These are phyloP conservation scores for Mesopsocus fuscifrons DNA, from an alignment of 2,888 invertebrate species.

Conservation along the genomic window DNA sequence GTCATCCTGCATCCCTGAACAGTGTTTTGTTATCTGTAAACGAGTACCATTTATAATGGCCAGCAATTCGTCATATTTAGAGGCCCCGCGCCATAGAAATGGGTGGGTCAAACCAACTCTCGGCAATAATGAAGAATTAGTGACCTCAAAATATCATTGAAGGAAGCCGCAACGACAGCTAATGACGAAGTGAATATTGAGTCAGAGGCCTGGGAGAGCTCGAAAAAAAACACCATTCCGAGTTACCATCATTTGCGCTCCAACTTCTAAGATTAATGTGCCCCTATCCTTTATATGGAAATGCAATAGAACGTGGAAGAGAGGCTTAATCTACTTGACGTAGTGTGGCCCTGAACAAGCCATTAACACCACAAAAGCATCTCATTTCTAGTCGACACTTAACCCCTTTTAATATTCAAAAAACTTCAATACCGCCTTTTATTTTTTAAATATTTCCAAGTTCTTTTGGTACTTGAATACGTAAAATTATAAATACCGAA, in stretches of 20 bases:
- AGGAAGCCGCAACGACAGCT: neutral
- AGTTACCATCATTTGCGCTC: neutral
- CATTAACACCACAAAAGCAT: no score
- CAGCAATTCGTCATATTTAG: no score
- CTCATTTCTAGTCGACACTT: neutral
- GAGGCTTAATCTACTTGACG: neutral
- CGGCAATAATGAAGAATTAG: no score
- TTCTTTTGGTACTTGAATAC: conserved; percentile 7
- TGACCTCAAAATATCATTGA: no score
- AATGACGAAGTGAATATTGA: neutral
- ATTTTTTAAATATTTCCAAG: neutral
- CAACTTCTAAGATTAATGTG: conserved; percentile 8
- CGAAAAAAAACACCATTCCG: no score
- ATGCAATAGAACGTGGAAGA: neutral
- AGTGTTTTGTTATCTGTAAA: no score
- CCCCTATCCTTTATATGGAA: conserved; percentile 2
- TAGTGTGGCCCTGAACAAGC: no score
- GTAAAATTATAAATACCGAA: conserved; percentile 6
- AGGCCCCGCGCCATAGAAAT: no score
- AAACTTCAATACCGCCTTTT: neutral
- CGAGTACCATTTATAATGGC: no score
- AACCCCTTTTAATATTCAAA: neutral
- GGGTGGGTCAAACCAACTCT: no score
- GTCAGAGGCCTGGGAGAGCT: neutral
- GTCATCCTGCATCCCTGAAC: no score